Conservation (phyloP, 2,888 invertebrate species). For the Cataglyphis rosenhaueri region DNA sequence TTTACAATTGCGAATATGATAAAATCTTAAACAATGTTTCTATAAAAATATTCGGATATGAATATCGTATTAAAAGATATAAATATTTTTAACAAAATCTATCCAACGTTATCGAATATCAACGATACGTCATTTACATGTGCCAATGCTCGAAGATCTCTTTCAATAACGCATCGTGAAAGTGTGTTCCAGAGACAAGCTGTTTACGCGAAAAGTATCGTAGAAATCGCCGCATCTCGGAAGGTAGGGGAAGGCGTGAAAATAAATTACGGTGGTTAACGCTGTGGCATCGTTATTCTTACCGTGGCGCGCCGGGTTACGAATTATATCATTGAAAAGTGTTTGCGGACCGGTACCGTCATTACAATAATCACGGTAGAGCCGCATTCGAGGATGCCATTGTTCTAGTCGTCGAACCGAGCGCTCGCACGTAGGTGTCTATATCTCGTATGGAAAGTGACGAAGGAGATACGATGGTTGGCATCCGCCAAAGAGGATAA, state of each 20-base stretch:
- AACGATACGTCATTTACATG: not conserved
- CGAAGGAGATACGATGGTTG: slow-evolving; percentile 5
- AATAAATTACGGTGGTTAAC: slow-evolving; percentile 60
- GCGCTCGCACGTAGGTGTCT: slow-evolving; percentile 63
- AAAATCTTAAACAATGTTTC: not conserved
- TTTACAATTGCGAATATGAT: not conserved
- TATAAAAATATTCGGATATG: not conserved
- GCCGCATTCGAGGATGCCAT: slow-evolving; percentile 61
- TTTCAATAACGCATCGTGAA: slow-evolving; percentile 35
- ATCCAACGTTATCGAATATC: not conserved
- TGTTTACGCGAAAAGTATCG: slow-evolving; percentile 37
- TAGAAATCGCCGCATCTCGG: slow-evolving; percentile 59
- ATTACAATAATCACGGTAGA: slow-evolving; percentile 71
- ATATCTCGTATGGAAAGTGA: slow-evolving; percentile 47
- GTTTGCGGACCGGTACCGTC: slow-evolving; percentile 56
- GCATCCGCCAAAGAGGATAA: not conserved
- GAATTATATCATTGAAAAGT: slow-evolving; percentile 63
- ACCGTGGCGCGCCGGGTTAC: slow-evolving; percentile 43
- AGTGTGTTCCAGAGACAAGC: slow-evolving; percentile 38
- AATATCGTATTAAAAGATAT: not conserved
- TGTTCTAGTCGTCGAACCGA: slow-evolving; percentile 63
- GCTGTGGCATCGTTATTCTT: slow-evolving; percentile 60
- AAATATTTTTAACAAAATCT: not conserved
- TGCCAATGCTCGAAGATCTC: not conserved
- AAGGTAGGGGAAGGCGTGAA: slow-evolving; percentile 47